Conservation (phyloP, 2,797 vertebrate species). For the Acanthurus lineatus region DNA sequence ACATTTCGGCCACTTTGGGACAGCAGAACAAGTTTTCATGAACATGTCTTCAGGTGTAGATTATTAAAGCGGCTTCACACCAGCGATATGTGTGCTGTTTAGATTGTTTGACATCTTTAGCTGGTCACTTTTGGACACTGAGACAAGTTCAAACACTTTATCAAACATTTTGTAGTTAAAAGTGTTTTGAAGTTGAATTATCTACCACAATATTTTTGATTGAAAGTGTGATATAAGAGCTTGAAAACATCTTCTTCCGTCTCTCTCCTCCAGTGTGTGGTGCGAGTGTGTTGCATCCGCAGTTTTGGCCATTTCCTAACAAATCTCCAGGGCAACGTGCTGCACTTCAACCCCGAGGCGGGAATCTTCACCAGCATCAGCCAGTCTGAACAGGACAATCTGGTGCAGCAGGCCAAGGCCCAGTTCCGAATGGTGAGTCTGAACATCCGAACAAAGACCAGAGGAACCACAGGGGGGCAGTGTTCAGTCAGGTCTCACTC, state of each 20-base stretch:
- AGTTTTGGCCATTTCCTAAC: slow-evolving; percentile 98
- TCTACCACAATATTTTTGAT: background rate
- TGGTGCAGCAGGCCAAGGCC: slow-evolving; percentile 96
- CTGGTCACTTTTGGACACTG: background rate
- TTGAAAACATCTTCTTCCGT: background rate
- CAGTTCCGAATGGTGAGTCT: slow-evolving; percentile 98
- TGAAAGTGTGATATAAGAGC: background rate
- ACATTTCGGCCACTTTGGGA: background rate
- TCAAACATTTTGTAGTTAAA: background rate
- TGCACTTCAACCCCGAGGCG: slow-evolving; percentile 95
- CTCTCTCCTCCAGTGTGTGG: slow-evolving; percentile 85
- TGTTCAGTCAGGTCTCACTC: background rate
- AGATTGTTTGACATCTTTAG: too few species aligned
- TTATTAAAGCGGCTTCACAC: too few species aligned
- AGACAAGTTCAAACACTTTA: background rate
- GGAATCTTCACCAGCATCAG: slow-evolving; percentile 97
- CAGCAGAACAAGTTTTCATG: background rate
- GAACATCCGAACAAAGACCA: slow-evolving; percentile 6
- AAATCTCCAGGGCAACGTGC: slow-evolving; percentile 94
- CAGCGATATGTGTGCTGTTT: too few species aligned
- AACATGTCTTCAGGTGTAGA: too few species aligned
- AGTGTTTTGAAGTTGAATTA: background rate
- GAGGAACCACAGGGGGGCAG: background rate
- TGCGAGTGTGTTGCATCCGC: slow-evolving; percentile 93
- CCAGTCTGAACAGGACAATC: slow-evolving; percentile 91